Base-by-base conservation (phyloP, 2,888 invertebrate species). In the Plebejus argus region DNA sequence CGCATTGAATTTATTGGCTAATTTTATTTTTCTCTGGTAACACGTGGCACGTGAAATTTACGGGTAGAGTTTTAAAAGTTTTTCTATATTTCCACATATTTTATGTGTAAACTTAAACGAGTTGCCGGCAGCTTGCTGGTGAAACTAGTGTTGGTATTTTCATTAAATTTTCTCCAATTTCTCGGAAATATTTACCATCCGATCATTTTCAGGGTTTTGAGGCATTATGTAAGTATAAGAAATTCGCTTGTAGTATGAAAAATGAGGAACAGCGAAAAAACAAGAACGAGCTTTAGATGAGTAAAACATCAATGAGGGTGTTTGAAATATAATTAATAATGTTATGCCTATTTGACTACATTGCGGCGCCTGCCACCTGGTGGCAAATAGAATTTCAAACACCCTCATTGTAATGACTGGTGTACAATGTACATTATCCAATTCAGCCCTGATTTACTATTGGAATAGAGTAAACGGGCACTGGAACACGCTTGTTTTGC, bases 1-100 rank as follows among this genome's bases (percentile, higher is more conserved):
- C 23, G 23, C 23, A 18, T 66, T 66, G 66, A 66, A 66, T 18
- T 66, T 66, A 28, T 18, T 33, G 18, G 1, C 66, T 15, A 28
- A 66, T 15, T 66, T 66, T 15, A 66, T 28, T 66, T 66, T 66
- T 66, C 15, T 28, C 28, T 66, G 28, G 66, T 33, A 66, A 8
- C 66, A 66, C 28, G 15, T 66, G 66, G 28, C 1, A 33, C 66
- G 66, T 5, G 1, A 12, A 61, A 66, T 66, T 66, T 66, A 66
- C 66, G 5, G 28, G 66, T 6, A 66, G 23, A 66, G 66, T 66
- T 66, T 15, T 18, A 33, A 53, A 66, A 33, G 28, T 66, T 66
- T 66, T 66, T 66, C 66, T 28, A 66, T 66, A 66, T 66, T 66
- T 33, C 28, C 15, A 66, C 66, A 15, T 66, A 28, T 28, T 66